Conservation (phyloP, 2,888 invertebrate species). For the Lepas anatifera region DNA sequence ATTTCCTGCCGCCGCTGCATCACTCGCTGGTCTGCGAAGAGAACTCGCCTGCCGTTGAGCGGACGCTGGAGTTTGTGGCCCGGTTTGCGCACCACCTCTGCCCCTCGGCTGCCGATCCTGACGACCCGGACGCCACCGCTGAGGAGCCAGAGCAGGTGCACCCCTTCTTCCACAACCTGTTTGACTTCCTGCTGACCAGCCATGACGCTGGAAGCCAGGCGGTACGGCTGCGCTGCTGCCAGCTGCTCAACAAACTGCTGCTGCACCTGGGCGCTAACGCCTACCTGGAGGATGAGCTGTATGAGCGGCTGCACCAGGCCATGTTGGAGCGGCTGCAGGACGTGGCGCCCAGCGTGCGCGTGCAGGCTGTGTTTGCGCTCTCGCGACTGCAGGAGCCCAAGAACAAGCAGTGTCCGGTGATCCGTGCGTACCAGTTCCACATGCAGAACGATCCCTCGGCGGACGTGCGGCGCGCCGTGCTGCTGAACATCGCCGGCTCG, state of each 20-base stretch:
- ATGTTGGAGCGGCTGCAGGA: conserved; percentile 59
- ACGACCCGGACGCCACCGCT: conserved; percentile 15
- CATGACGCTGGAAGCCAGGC: conserved; percentile 41
- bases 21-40: conserved; percentile 53
- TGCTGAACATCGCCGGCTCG: conserved; percentile 60
- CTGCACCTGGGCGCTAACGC: conserved; percentile 61
- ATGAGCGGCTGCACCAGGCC: conserved; percentile 53
- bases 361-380: conserved; percentile 64
- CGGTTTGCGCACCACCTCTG: conserved; percentile 45
- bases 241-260: conserved; percentile 61
- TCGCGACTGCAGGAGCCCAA: conserved; percentile 66
- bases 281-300: conserved; percentile 59
- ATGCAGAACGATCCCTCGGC: conserved; percentile 59
- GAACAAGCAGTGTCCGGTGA: conserved; percentile 59
- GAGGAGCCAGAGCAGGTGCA: conserved; percentile 17
- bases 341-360: conserved; percentile 57
- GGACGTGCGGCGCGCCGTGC: conserved; percentile 55
- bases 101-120: conserved; percentile 14
- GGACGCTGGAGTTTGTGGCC: conserved; percentile 55
- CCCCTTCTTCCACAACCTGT: conserved; percentile 14
- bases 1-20: conserved; percentile 50
- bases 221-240: conserved; percentile 61
- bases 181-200: conserved; percentile 28
- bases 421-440: conserved; percentile 53
- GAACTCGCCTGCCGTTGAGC: conserved; percentile 52